Evolutionary conservation across 1,140 invertebrate species (phyloP).

Genomic region (Heliconius congener): DNA sequence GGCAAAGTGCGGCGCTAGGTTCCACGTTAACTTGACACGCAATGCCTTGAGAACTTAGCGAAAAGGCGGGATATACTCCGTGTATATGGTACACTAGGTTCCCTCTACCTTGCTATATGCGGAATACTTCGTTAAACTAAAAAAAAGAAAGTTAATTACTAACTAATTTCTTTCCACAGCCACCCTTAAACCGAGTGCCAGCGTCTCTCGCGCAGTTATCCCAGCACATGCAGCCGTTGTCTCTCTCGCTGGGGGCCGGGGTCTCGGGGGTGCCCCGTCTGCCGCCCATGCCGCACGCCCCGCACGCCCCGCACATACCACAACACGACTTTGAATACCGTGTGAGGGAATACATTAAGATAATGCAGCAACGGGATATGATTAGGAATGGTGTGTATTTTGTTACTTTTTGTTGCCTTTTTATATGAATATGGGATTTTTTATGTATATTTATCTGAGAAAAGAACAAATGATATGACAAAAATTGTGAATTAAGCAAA

Average conservation of each 20-base stretch:
- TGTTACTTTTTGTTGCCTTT: not conserved
- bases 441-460: too few relatives aligned
- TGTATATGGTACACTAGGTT: not conserved
- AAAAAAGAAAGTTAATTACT: not conserved
- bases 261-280: slow-evolving; percentile 75
- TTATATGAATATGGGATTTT: not conserved
- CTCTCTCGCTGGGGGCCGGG: slow-evolving; percentile 82
- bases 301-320: slow-evolving; percentile 82
- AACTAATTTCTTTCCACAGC: slow-evolving; percentile 53
- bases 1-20: too few relatives aligned
- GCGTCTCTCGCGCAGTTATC: slow-evolving; percentile 86
- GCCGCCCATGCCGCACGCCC: slow-evolving; percentile 77
- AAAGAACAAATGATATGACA: too few relatives aligned
- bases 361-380: slow-evolving; percentile 82
- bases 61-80: too few relatives aligned
- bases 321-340: slow-evolving; percentile 87
- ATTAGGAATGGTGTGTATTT: slow-evolving; percentile 60
- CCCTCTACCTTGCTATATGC: not conserved
- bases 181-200: slow-evolving; percentile 82
- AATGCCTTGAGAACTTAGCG: too few relatives aligned
- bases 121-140: too few relatives aligned
- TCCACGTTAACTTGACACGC: too few relatives aligned
- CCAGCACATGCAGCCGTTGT: slow-evolving; percentile 89
- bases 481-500: too few relatives aligned
- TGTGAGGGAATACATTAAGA: slow-evolving; percentile 90